Evolutionary conservation across 2,797 vertebrate genomes (phyloP).

Genomic region (Cottoperca gobio): DNA sequence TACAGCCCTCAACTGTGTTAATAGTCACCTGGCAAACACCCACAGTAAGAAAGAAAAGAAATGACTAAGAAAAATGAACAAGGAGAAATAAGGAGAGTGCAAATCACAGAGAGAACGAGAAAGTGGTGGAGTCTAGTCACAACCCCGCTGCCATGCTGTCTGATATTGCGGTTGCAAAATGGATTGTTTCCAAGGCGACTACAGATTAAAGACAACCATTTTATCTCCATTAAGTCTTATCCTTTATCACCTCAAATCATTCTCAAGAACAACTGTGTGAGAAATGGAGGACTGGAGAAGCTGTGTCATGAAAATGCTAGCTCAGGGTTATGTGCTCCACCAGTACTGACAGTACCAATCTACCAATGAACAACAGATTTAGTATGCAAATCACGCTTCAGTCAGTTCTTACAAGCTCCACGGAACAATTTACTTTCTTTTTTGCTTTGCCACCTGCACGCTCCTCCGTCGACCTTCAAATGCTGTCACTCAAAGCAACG

Average conservation of each 20-base stretch:
- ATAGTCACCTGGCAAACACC: constrained; percentile 61
- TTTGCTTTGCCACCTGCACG: constrained; percentile 33
- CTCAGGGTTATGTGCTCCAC: constrained; percentile 18
- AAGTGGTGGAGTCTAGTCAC: not conserved
- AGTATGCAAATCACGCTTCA: constrained; percentile 33
- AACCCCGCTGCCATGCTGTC: constrained; percentile 23
- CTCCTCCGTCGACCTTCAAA: constrained; percentile 50
- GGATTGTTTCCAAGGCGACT: constrained; percentile 68
- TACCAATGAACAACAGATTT: constrained; percentile 6
- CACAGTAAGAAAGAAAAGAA: constrained; percentile 21
- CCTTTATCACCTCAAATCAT: constrained; percentile 34
- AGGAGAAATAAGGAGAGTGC: not conserved
- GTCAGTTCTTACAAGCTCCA: constrained; percentile 9
- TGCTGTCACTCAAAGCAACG: constrained; percentile 56
- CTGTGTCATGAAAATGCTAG: constrained; percentile 5
- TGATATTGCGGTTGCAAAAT: constrained; percentile 31
- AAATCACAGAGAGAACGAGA: constrained; percentile 7
- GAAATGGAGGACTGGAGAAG: constrained; percentile 1
- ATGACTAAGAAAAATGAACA: constrained; percentile 11
- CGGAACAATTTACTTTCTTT: constrained; percentile 4
- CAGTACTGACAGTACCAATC: not conserved
- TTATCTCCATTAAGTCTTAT: constrained; percentile 16
- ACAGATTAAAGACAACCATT: constrained; percentile 54
- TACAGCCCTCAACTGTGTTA: constrained; percentile 55
- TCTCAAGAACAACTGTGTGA: not conserved